phyloP scores from a whole-genome alignment of 2,797 vertebrate genomes.

The Sebastes itinus region DNA sequence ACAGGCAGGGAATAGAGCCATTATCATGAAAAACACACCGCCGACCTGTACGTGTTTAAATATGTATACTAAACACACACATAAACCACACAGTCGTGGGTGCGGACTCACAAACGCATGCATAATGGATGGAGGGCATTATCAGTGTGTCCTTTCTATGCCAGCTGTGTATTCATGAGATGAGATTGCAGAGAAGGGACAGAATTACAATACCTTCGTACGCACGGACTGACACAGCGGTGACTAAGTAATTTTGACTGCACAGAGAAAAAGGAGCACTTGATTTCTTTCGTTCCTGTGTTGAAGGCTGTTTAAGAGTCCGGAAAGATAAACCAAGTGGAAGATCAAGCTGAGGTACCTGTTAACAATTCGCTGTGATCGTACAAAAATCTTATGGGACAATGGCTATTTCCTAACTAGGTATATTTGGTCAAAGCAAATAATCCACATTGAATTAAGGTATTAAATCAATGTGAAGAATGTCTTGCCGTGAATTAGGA shows the following conservation, averaged over 20 bases:
- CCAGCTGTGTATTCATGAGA: constrained; percentile 66
- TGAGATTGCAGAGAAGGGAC: constrained; percentile 48
- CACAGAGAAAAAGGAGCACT: constrained; percentile 34
- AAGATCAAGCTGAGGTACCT: neutral
- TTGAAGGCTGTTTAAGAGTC: constrained; percentile 13
- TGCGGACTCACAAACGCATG: constrained; percentile 53
- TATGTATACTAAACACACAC: constrained; percentile 49
- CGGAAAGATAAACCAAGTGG: neutral
- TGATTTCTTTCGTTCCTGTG: constrained; percentile 39
- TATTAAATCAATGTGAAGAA: too few species aligned
- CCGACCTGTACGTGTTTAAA: constrained; percentile 39
- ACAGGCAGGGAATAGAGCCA: constrained; percentile 41
- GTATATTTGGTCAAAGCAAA: neutral
- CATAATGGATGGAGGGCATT: constrained; percentile 65
- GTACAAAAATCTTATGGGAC: neutral
- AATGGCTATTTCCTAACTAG: neutral
- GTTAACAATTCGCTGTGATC: neutral
- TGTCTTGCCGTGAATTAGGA: too few species aligned
- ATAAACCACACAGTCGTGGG: constrained; percentile 5
- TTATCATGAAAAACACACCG: constrained; percentile 42
- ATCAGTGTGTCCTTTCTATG: constrained; percentile 51
- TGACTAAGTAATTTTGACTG: constrained; percentile 27
- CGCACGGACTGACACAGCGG: constrained; percentile 3
- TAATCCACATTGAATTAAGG: too few species aligned
- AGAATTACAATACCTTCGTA: constrained; percentile 47